phyloP scores from a whole-genome alignment of 1,140 invertebrate genomes.

The Sycophila sp. region DNA sequence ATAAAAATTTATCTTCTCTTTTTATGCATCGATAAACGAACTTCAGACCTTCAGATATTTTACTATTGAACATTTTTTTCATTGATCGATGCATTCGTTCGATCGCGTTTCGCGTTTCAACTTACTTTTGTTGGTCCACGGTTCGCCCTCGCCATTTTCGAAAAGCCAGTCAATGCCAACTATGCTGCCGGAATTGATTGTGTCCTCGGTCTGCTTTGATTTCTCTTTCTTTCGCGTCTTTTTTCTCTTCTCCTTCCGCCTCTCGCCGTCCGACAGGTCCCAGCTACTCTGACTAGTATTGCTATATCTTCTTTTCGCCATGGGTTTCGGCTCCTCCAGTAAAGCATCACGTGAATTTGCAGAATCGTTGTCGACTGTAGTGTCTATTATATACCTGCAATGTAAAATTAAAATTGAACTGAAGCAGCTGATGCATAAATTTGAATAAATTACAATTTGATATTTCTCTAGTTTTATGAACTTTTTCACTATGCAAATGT shows the following conservation, averaged over 20 bases:
- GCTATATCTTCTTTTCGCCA: slow-evolving; percentile 54
- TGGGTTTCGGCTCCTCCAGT: slow-evolving; percentile 54
- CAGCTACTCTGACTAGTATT: slow-evolving; percentile 62
- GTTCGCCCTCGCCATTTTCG: slow-evolving; percentile 60
- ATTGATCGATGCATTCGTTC: too few species aligned
- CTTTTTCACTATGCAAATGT: too few species aligned
- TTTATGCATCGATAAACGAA: too few species aligned
- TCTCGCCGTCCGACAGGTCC: slow-evolving; percentile 59
- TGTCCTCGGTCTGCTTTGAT: slow-evolving; percentile 56
- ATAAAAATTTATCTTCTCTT: too few species aligned
- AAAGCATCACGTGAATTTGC: slow-evolving; percentile 61
- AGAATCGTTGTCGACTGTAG: slow-evolving; percentile 56
- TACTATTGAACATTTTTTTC: too few species aligned
- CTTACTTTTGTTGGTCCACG: slow-evolving; percentile 65
- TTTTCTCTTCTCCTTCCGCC: slow-evolving; percentile 48
- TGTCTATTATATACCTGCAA: slow-evolving; percentile 57
- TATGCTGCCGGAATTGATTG: slow-evolving; percentile 56
- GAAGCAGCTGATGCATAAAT: too few species aligned
- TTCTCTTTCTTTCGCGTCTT: slow-evolving; percentile 55
- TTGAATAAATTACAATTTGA: too few species aligned
- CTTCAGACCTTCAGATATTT: too few species aligned
- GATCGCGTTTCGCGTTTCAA: too few species aligned
- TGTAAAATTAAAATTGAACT: slow-evolving; percentile 19
- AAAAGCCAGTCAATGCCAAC: slow-evolving; percentile 69
- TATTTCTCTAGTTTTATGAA: background rate